phyloP scores from a whole-genome alignment of 2,888 invertebrate species.

The Brenthis ino region DNA sequence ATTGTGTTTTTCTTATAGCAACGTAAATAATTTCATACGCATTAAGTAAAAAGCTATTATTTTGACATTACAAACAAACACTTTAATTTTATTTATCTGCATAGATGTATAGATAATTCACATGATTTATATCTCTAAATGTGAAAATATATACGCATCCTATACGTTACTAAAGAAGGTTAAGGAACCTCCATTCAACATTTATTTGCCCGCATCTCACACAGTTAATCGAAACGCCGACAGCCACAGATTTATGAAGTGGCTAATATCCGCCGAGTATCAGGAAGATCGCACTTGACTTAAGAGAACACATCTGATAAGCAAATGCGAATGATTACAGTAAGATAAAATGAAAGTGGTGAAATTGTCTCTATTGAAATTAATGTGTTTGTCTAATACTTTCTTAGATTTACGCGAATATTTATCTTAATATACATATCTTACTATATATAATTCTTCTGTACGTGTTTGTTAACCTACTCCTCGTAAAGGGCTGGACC shows the following conservation, averaged over 20 bases:
- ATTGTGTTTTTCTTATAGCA: no score
- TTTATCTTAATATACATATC: no score
- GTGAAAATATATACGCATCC: no score
- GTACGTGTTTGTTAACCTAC: no score
- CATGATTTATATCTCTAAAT: no score
- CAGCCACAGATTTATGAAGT: conserved; percentile 39
- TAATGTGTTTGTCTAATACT: background rate
- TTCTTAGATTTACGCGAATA: background rate
- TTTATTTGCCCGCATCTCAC: conserved; percentile 39
- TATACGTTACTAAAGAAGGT: conserved; percentile 9
- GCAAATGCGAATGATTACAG: conserved; percentile 28
- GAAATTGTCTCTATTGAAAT: background rate
- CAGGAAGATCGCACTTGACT: conserved; percentile 38
- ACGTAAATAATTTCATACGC: no score
- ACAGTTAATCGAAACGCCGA: conserved; percentile 40
- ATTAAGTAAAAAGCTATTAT: no score
- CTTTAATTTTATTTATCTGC: no score
- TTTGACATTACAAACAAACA: no score
- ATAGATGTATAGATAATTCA: no score
- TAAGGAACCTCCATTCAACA: conserved; percentile 19
- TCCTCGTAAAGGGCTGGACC: no score
- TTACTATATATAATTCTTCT: no score
- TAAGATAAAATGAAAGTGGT: conserved; percentile 12
- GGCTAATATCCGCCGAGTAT: conserved; percentile 37
- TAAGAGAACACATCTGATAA: conserved; percentile 31